Evolutionary conservation across 2,888 invertebrate species (phyloP).

Genomic region (Pandemis heparana): DNA sequence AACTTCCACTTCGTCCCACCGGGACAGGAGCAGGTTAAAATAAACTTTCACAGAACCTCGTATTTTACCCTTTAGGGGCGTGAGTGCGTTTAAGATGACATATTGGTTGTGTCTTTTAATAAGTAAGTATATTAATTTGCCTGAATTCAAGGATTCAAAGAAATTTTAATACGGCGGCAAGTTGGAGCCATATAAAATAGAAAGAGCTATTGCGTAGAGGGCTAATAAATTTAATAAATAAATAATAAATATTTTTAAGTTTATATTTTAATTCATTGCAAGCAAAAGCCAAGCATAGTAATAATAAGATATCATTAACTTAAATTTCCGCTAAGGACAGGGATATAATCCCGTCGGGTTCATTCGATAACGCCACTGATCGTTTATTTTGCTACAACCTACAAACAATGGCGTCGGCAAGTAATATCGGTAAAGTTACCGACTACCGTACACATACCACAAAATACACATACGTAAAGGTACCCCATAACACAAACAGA

Average conservation of each 20-base stretch:
- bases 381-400: slow-evolving; percentile 60
- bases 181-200: no score
- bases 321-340: slow-evolving; percentile 10
- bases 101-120: slow-evolving; percentile 23
- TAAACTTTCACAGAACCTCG: slow-evolving; percentile 60
- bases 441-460: not conserved
- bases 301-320: slow-evolving; percentile 18
- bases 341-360: slow-evolving; percentile 57
- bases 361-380: slow-evolving; percentile 55
- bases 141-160: not conserved
- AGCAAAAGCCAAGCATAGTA: not conserved
- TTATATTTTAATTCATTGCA: not conserved
- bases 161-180: not conserved
- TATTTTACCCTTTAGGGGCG: slow-evolving; percentile 50
- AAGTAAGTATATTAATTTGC: not conserved
- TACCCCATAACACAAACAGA: slow-evolving; percentile 3
- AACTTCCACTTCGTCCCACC: slow-evolving; percentile 58
- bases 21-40: slow-evolving; percentile 64
- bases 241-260: no score
- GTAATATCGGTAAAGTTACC: slow-evolving; percentile 55
- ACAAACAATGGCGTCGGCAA: slow-evolving; percentile 57
- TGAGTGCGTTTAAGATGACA: slow-evolving; percentile 35
- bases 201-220: no score
- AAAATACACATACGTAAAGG: not conserved
- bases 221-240: no score